A percentile compares a stretch with the other conserved stretches of the same genome.
Conservation (phyloP, 2,113 vertebrate genomes). For the Oxygymnocypris stewartii region DNA sequence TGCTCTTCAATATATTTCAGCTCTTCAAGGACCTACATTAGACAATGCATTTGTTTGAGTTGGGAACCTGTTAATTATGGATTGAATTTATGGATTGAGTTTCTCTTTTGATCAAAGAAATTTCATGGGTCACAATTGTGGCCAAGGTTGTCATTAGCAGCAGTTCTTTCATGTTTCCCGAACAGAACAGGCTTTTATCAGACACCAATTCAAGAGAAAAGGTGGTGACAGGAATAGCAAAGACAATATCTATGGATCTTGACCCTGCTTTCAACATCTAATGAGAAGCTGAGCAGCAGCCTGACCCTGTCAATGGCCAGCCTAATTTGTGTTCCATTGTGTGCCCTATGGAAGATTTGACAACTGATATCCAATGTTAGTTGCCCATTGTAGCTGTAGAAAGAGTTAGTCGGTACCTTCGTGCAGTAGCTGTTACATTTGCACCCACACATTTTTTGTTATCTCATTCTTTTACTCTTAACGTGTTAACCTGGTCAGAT, state of each 20-base stretch:
- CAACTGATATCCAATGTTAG: slow-evolving; percentile 6
- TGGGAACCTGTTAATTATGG: not conserved
- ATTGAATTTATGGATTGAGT: not conserved
- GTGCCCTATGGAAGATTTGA: slow-evolving; percentile 16
- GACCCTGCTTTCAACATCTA: not conserved
- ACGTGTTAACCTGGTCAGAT: not conserved
- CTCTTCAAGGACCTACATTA: not conserved
- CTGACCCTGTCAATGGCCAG: slow-evolving; percentile 14
- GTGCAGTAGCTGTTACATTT: not conserved
- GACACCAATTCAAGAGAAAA: not conserved
- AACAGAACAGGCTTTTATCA: slow-evolving; percentile 14
- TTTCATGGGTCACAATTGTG: not conserved
- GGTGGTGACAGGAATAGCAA: not conserved
- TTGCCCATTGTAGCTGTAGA: not conserved
- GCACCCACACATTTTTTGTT: not conserved
- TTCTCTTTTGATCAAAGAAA: not conserved
- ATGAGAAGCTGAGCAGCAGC: not conserved
- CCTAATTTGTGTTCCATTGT: slow-evolving; percentile 42
- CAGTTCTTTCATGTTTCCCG: not conserved
- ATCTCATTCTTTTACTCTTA: not conserved
- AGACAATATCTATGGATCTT: not conserved
- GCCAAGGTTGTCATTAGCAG: not conserved
- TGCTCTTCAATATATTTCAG: not conserved
- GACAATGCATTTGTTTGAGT: not conserved
- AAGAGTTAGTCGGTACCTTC: not conserved